Evolutionary conservation across 2,113 vertebrate species (phyloP), one percentile per base, ranked within the genome.

Genomic region (Ceyx margarethae): DNA sequence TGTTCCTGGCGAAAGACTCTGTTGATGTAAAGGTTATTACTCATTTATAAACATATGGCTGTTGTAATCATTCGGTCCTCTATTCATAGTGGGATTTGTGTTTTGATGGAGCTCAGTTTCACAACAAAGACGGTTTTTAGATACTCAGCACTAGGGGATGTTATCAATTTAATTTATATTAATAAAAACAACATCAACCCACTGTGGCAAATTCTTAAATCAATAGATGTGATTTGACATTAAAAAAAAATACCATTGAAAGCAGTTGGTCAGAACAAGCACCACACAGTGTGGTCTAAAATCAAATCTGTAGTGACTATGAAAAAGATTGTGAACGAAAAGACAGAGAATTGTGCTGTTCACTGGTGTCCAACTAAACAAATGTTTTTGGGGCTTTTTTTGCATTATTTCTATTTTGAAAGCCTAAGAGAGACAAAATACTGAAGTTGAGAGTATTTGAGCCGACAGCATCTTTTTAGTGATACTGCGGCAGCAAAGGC

Each of bases 1-100:
- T 69, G 75, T 53, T 84, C 73, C 87, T 94, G 40, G 80, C 64
- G 96, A 96, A 95, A 93, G 95, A 96, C 93, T 87, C 81, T 94
- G 93, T 93, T 96, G 96, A 96, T 96, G 95, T 94, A 91, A 94
- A 96, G 90, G 95, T 97, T 91, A 81, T 93, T 96, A 89, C 95
- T 92, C 91, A 84, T 66, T 92, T 94, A 75, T 96, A 95, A 95
- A 97, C 95, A 97, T 95, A 94, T 57, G 92, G 91, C 95, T 96
- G 81, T 78, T 92, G 67, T 91, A 95, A 95, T 92, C 73, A 64
- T 62, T 94, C 8, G 1, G 22, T 19, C 35, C 21, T 65, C 83
- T 81, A 3, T 94, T 91, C 95, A 66, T 90, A 90, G 93, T 89
- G 87, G 90, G 81, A 90, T 78, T 80, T 76, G 91, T 96, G 94